These are phyloP conservation scores for Heteropelma amictum DNA, from an alignment of 2,888 invertebrate species.

Conservation along the genomic window DNA sequence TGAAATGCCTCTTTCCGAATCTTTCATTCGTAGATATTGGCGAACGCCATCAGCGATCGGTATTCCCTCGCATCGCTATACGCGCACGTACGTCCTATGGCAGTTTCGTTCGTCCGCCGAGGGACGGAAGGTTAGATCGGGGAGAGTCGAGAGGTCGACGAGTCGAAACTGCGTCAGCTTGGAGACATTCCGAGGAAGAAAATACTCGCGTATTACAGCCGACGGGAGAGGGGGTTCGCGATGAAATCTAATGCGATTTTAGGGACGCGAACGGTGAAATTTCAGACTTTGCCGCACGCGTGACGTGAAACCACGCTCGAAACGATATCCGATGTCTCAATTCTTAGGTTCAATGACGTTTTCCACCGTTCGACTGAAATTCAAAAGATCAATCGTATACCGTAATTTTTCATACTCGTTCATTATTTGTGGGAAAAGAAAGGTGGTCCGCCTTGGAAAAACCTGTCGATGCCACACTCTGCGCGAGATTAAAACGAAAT, in stretches of 20 bases:
- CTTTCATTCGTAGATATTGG: slow-evolving; percentile 6
- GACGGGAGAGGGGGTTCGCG: slow-evolving; percentile 24
- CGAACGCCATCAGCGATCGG: slow-evolving; percentile 32
- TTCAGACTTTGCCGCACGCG: slow-evolving; percentile 11
- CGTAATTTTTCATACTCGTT: too few relatives aligned
- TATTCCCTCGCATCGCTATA: too few relatives aligned
- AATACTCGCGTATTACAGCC: slow-evolving; percentile 41
- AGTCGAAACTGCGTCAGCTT: slow-evolving; percentile 52
- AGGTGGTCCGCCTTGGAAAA: too few relatives aligned
- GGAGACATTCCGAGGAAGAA: slow-evolving; percentile 49
- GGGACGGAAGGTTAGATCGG: neutral
- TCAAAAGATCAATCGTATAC: too few relatives aligned
- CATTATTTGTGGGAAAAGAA: too few relatives aligned
- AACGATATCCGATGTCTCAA: too few relatives aligned
- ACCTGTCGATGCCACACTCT: too few relatives aligned
- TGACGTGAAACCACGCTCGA: too few relatives aligned
- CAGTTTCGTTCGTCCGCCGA: slow-evolving; percentile 22
- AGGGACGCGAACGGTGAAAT: slow-evolving; percentile 31
- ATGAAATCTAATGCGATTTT: slow-evolving; percentile 49
- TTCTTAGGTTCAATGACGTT: too few relatives aligned
- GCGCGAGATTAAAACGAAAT: too few relatives aligned
- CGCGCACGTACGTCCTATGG: slow-evolving; percentile 29
- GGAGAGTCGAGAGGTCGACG: slow-evolving; percentile 16
- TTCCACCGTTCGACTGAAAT: too few relatives aligned
- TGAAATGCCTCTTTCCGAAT: slow-evolving; percentile 7